Percentiles rank a stretch among this genome's conserved stretches.
Evolutionary conservation across 2,113 vertebrate species (phyloP).

Genomic region (Campylorhamphus procurvoides): DNA sequence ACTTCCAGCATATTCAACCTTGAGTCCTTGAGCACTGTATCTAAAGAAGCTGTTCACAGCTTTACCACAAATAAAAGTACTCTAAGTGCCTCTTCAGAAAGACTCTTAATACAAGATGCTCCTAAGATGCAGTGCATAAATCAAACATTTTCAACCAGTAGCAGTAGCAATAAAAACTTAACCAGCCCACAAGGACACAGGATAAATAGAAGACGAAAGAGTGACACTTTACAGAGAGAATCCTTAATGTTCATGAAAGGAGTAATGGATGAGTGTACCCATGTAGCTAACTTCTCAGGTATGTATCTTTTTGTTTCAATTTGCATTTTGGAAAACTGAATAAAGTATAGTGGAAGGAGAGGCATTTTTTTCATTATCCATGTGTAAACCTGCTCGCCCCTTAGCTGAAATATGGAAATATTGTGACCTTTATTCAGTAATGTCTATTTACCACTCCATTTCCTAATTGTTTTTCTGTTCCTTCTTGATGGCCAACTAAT

Average conservation of each 20-base stretch:
- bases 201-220: conserved; percentile 62
- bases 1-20: conserved; percentile 73
- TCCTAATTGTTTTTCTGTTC: neutral
- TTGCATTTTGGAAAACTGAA: neutral
- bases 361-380: neutral
- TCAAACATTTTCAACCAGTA: conserved; percentile 75
- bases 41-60: conserved; percentile 48
- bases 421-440: neutral
- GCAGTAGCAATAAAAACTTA: conserved; percentile 52
- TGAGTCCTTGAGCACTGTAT: conserved; percentile 35
- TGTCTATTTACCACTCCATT: neutral
- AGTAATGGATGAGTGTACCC: conserved; percentile 98
- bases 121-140: conserved; percentile 68
- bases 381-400: neutral
- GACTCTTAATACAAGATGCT: conserved; percentile 62
- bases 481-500: neutral
- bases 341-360: neutral
- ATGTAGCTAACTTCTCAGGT: conserved; percentile 98
- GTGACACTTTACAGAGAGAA: conserved; percentile 82
- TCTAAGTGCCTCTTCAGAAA: conserved; percentile 54
- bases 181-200: neutral
- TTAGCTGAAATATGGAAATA: neutral
- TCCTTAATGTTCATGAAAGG: conserved; percentile 97
- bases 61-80: conserved; percentile 53
- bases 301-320: conserved; percentile 12